Conservation (phyloP, 53 echinoderm and acorn worm species). For the Patiria pectinifera region DNA sequence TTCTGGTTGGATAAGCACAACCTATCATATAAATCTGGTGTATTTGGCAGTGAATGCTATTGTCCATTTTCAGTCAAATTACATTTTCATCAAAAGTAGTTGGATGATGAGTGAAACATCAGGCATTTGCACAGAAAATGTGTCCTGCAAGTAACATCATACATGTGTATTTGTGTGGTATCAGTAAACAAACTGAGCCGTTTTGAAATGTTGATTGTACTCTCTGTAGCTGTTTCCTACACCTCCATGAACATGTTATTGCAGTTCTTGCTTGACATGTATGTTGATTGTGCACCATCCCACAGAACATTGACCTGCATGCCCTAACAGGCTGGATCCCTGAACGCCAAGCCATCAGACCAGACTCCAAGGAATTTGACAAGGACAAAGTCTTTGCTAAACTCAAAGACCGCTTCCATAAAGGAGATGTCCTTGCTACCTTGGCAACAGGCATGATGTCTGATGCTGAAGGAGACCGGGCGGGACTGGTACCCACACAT, state of each 20-base stretch:
- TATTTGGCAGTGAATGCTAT: no score
- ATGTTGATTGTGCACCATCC: neutral
- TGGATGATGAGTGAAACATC: no score
- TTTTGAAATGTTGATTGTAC: no score
- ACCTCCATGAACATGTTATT: neutral
- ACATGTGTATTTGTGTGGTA: no score
- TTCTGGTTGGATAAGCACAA: no score
- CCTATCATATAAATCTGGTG: no score
- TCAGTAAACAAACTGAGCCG: no score
- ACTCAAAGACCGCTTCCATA: conserved; percentile 79
- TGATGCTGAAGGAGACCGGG: conserved; percentile 86
- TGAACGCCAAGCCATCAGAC: conserved; percentile 80
- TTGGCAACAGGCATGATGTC: conserved; percentile 86
- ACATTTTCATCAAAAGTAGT: no score
- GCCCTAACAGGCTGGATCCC: conserved; percentile 98
- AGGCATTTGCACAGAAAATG: no score
- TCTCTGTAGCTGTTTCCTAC: neutral
- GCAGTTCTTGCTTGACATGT: neutral
- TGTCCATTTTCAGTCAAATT: no score
- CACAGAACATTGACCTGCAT: conserved; percentile 94
- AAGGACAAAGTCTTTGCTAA: conserved; percentile 85
- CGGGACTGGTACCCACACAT: conserved; percentile 94
- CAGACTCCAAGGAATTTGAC: conserved; percentile 77
- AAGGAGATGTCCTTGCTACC: conserved; percentile 82
- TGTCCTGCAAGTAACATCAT: no score